phyloP scores from a whole-genome alignment of 2,888 invertebrate species.

The Callyntrura guangdongensis region DNA sequence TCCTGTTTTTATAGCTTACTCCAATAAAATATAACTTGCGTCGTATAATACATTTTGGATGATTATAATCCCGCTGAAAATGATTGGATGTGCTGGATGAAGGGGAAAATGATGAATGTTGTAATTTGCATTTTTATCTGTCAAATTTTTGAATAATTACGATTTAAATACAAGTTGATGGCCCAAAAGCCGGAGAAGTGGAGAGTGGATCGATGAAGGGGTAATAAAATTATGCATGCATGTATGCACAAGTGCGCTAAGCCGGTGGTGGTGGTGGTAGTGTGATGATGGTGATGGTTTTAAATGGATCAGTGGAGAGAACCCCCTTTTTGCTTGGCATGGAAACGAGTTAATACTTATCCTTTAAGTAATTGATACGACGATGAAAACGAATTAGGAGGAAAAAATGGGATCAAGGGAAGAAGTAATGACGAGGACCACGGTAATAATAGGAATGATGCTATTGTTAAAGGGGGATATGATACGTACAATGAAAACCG shows the following conservation, averaged over 20 bases:
- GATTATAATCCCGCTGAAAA: constrained; percentile 4
- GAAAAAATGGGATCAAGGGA: constrained; percentile 50
- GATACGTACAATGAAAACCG: not conserved
- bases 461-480: constrained; percentile 23
- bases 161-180: constrained; percentile 65
- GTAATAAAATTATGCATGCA: constrained; percentile 52
- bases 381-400: not conserved
- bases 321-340: not conserved
- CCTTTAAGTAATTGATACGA: constrained; percentile 51
- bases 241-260: constrained; percentile 51
- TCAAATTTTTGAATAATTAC: constrained; percentile 72
- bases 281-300: constrained; percentile 7
- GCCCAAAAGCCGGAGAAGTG: not conserved
- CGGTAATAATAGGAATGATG: constrained; percentile 6
- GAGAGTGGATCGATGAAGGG: constrained; percentile 47
- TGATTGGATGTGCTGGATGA: constrained; percentile 40
- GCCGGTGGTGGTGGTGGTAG: not conserved
- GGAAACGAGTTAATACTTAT: constrained; percentile 4
- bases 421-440: not conserved
- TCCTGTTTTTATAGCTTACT: not conserved
- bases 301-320: constrained; percentile 57
- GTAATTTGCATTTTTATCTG: constrained; percentile 75
- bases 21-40: not conserved
- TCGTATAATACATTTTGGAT: not conserved
- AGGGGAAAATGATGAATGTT: constrained; percentile 67